A percentile compares a stretch with the other conserved stretches of the same genome.
Evolutionary conservation across 2,888 invertebrate species (phyloP).

Genomic region (Ephialtes manifestator): DNA sequence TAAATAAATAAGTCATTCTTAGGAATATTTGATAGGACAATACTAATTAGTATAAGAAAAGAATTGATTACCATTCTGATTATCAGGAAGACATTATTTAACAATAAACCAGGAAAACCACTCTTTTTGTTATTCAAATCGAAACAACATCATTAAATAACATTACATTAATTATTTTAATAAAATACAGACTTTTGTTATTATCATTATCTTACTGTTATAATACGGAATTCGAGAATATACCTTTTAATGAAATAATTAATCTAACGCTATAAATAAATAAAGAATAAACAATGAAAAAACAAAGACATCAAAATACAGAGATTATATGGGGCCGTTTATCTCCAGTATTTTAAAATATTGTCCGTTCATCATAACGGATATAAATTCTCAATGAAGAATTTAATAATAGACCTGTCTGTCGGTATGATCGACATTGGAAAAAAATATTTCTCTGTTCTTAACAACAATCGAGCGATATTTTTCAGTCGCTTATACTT

Average conservation of each 20-base stretch:
- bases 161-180: no score
- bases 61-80: no score
- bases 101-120: no score
- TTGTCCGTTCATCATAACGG: constrained; percentile 37
- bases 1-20: no score
- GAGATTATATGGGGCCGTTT: neutral
- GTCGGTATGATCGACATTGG: constrained; percentile 59
- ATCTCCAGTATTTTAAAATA: neutral
- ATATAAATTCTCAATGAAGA: constrained; percentile 69
- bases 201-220: no score
- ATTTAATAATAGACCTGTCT: constrained; percentile 68
- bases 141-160: no score
- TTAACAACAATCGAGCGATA: constrained; percentile 56
- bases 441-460: constrained; percentile 14
- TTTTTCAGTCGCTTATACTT: constrained; percentile 36
- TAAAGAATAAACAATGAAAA: neutral
- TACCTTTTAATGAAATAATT: neutral
- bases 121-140: no score
- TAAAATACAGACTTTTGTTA: no score
- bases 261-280: neutral
- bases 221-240: no score
- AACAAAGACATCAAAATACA: neutral
- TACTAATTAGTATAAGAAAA: no score
- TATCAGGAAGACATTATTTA: no score
- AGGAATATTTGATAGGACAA: no score